Base-by-base conservation (phyloP, 2,888 invertebrate species). In the Gonocerus acuteangulatus region DNA sequence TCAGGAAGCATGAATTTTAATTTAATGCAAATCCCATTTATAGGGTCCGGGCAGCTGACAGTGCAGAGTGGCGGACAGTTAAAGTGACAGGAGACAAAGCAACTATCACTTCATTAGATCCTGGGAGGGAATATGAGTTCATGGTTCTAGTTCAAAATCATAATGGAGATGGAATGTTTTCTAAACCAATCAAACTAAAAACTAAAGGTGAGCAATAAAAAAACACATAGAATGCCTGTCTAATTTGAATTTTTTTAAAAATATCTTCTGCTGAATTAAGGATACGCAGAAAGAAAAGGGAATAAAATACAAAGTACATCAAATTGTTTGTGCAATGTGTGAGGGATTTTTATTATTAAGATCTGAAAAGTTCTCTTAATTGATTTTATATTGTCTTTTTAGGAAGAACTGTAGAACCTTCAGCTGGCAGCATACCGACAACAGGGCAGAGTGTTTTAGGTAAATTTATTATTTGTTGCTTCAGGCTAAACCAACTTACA, bases 71-170 rank as follows among this genome's bases (percentile, higher is more conserved):
- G 94, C 82, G 86, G 69, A 89, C 89, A 7, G 82, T 89, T 76
- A 81, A 82, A 70, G 83, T 93, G 34, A 77, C 84, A 58, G 83
- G 87, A 9, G 85, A 89, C 61, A 86, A 87, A 71, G 87, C 89
- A 48, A 89, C 89, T 7, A 80, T 95, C 63, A 81, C 82, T 67
- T 85, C 86, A 68, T 79, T 95, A 67, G 78, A 80, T 64, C 84
- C 92, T 18, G 87, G 82, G 52, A 80, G 85, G 19, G 84, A 86
- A 71, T 95, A 95, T 75, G 93, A 95, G 75, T 84, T 95, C 72
- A 90, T 92, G 82, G 88, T 95, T 49, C 80, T 92, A 51, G 86
- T 92, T 68, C 87, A 89, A 73, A 93, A 95, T 74, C 82, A 86
- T 70, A 79, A 83, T 63, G 93, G 93, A 6, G 91, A 93, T 70